Base-by-base conservation (phyloP, 1,140 invertebrate genomes). In the Rhagoletis pomonella region DNA sequence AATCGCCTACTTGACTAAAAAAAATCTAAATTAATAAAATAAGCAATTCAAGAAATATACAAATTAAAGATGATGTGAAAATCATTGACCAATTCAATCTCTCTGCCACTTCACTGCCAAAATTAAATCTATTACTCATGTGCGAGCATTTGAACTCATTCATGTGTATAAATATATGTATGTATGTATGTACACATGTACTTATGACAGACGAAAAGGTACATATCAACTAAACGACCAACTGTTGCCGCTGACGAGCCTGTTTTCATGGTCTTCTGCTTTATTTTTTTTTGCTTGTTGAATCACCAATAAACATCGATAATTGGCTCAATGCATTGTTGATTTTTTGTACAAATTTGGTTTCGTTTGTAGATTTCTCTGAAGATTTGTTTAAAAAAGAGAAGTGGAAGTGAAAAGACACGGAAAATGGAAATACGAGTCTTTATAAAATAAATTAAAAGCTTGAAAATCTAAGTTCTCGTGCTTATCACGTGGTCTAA, bases 71-170 rank as follows among this genome's bases (percentile, higher is more conserved):
- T 77, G 73, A 19, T 77, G 73, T 55, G 55, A 47, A 77, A 77
- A 77, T 77, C 73, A 77, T 77, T 39, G 47, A n/a, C 47, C 50
- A 17, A 81, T 81, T 81, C 73, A 81, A 81, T 81, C 73, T 55
- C 73, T 81, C 47, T 55, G 73, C 47, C 73, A 55, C 73, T 58
- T 81, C 73, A 81, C 73, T 55, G 44, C 73, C 73, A 81, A 81
- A 81, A 81, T 81, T 81, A 81, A 81, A 55, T 58, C 73, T 81
- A 81, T 81, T 81, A 81, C 73, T 81, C 73, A 81, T 81, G 5
- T 17, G 10, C 17, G 19, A 55, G n/a, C 14, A 73, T n/a, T n/a
- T n/a, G n/a, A n/a, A n/a, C n/a, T n/a, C n/a, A n/a, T n/a, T n/a
- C n/a, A n/a, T n/a, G n/a, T n/a, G n/a, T n/a, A n/a, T n/a, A n/a